phyloP scores from a whole-genome alignment of 1,140 invertebrate species.

The Zaprionus ghesquierei region DNA sequence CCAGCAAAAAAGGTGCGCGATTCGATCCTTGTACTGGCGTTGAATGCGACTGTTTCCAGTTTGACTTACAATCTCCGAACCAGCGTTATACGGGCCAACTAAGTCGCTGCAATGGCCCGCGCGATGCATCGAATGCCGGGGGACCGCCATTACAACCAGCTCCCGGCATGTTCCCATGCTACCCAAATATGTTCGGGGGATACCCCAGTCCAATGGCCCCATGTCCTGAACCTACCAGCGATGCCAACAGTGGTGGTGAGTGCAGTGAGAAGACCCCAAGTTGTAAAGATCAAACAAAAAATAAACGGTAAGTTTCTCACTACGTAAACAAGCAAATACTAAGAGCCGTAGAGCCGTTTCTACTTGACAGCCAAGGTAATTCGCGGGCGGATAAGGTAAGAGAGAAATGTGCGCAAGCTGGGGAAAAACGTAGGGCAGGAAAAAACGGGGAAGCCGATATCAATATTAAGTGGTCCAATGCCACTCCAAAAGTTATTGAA shows the following conservation, averaged over 20 bases:
- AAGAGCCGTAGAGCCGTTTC: not conserved
- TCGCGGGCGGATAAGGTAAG: no score
- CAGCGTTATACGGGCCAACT: not conserved
- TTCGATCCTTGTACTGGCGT: constrained; percentile 60
- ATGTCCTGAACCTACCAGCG: not conserved
- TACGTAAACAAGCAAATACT: not conserved
- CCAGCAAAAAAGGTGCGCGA: constrained; percentile 2
- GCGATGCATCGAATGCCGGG: not conserved
- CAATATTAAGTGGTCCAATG: constrained; percentile 6
- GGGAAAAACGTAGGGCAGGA: not conserved
- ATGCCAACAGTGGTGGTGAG: not conserved
- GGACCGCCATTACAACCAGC: not conserved
- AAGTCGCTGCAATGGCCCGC: not conserved
- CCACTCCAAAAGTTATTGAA: constrained; percentile 14
- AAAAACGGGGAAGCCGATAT: not conserved
- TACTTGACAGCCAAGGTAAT: not conserved
- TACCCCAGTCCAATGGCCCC: not conserved
- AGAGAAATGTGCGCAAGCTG: no score
- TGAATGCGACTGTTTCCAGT: not conserved
- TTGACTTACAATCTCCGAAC: not conserved
- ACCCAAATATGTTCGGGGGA: not conserved
- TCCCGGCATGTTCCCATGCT: not conserved
- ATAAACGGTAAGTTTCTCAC: not conserved
- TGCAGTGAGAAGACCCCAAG: not conserved
- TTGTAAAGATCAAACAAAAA: not conserved